Percentiles rank a stretch among this genome's conserved stretches.
Conservation (phyloP, 2,113 vertebrate genomes). For the Silurus meridionalis region DNA sequence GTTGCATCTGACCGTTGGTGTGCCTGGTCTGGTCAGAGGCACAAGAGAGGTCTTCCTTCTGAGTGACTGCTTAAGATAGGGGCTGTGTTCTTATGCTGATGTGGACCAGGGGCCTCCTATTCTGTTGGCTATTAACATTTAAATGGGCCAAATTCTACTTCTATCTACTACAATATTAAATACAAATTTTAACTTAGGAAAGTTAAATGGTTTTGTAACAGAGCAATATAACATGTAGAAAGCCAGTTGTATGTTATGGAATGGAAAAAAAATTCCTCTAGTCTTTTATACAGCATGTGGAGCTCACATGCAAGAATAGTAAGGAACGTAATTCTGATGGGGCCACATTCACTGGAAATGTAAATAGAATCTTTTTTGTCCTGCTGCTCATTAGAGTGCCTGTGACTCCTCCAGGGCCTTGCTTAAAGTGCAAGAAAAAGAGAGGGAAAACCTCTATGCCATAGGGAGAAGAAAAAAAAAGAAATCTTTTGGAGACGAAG, state of each 20-base stretch:
- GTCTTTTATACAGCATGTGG: conserved; percentile 26
- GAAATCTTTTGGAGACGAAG: conserved; percentile 48
- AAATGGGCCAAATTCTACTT: background rate
- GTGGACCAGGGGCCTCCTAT: conserved; percentile 1
- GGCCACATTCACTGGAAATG: conserved; percentile 52
- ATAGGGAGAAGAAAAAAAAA: conserved; percentile 46
- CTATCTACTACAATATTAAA: background rate
- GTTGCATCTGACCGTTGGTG: conserved; percentile 35
- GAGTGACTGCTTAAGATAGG: background rate
- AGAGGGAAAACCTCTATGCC: conserved; percentile 49
- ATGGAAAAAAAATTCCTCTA: conserved; percentile 29
- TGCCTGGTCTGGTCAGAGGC: conserved; percentile 29
- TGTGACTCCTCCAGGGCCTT: conserved; percentile 42
- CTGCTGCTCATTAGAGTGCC: conserved; percentile 50
- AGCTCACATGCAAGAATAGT: conserved; percentile 28
- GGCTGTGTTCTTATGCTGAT: background rate
- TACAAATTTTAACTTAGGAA: background rate
- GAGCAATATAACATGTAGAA: background rate
- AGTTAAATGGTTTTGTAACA: background rate
- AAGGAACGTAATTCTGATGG: conserved; percentile 41
- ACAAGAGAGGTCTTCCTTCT: conserved; percentile 14
- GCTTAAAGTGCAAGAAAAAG: conserved; percentile 39
- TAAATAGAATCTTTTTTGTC: conserved; percentile 50
- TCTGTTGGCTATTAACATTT: conserved; percentile 2
- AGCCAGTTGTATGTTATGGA: background rate